A percentile compares a stretch with the other conserved stretches of the same genome.
phyloP scores from a whole-genome alignment of 2,113 vertebrate species.

The Hemiscyllium ocellatum region DNA sequence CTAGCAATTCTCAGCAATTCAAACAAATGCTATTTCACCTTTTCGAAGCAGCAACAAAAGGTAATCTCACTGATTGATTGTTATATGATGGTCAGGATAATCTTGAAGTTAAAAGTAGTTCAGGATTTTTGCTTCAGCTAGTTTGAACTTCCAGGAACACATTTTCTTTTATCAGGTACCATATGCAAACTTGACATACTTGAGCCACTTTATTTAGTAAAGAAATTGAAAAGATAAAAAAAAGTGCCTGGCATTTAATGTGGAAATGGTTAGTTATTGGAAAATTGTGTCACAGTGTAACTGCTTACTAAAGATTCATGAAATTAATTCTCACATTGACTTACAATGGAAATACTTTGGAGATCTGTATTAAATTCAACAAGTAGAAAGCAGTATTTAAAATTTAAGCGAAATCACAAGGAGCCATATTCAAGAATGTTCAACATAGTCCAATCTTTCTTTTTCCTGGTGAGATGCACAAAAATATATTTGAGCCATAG shows the following conservation, averaged over 20 bases:
- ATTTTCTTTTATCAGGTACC: neutral
- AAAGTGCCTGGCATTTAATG: neutral
- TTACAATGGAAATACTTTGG: neutral
- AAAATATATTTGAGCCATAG: neutral
- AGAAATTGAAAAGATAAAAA: neutral
- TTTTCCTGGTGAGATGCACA: neutral
- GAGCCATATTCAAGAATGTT: neutral
- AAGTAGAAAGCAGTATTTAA: neutral
- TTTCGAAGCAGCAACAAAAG: neutral
- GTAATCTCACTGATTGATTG: slow-evolving; percentile 12
- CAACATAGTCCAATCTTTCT: neutral
- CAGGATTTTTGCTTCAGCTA: neutral
- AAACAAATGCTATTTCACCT: neutral
- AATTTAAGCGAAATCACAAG: neutral
- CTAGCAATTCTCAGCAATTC: neutral
- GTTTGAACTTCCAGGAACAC: neutral
- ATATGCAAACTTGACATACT: neutral
- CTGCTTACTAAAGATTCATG: neutral
- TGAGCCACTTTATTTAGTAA: neutral
- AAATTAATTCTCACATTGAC: neutral
- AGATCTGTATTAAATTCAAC: neutral
- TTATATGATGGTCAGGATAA: neutral
- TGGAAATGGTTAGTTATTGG: neutral
- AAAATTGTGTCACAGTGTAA: neutral
- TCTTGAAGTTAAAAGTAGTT: neutral